A percentile compares a stretch with the other conserved stretches of the same genome.
These are phyloP conservation scores for Columba janthina DNA, from an alignment of 2,113 vertebrate genomes.

Conservation along the genomic window DNA sequence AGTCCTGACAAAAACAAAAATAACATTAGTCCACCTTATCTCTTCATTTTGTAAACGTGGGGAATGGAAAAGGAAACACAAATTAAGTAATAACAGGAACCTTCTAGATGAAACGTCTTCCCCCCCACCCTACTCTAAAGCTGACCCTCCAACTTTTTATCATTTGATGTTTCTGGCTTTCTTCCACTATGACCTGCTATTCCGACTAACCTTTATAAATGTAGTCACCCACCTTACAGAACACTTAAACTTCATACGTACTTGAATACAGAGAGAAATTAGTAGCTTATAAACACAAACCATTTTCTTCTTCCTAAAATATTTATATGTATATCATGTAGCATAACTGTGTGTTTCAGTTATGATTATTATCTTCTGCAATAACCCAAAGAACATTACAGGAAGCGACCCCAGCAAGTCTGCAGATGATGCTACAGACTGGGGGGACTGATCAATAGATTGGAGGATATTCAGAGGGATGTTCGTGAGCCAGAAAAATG, in stretches of 20 bases:
- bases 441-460: not conserved
- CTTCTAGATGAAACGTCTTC: not conserved
- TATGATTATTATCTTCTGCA: not conserved
- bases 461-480: not conserved
- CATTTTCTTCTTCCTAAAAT: not conserved
- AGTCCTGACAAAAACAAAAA: slow-evolving; percentile 77
- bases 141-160: not conserved
- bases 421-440: not conserved
- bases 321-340: not conserved
- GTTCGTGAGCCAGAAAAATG: not conserved
- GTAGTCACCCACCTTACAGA: not conserved
- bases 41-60: not conserved
- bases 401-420: not conserved
- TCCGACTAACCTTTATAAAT: not conserved
- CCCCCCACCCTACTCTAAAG: too few relatives aligned
- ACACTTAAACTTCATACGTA: not conserved
- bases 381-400: not conserved
- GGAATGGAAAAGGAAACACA: not conserved
- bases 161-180: not conserved
- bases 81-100: not conserved
- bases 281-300: not conserved
- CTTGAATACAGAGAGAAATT: not conserved
- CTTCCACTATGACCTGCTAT: not conserved
- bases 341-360: not conserved
- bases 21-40: not conserved